phyloP scores from a whole-genome alignment of 2,888 invertebrate species.

The Latrodectus elegans region DNA sequence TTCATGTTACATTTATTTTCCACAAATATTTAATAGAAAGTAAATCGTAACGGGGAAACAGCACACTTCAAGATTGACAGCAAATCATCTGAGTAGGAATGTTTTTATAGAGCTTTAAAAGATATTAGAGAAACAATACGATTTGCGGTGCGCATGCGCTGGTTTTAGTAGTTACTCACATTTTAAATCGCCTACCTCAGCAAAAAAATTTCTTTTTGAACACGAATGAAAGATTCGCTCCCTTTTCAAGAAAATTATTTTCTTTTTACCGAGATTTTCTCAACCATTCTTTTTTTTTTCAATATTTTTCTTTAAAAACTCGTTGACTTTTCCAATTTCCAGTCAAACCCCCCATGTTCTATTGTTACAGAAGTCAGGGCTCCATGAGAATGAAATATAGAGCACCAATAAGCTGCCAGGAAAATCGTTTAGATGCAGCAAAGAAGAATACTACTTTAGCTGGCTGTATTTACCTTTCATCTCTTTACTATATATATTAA shows the following conservation, averaged over 20 bases:
- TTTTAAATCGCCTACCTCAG: slow-evolving; percentile 43
- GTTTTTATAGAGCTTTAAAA: background rate
- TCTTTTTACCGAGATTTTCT: slow-evolving; percentile 39
- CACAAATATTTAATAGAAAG: no score
- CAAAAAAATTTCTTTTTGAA: slow-evolving; percentile 21
- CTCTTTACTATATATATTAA: slow-evolving; percentile 18
- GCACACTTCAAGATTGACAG: background rate
- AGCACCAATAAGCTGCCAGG: slow-evolving; percentile 41
- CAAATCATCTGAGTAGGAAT: background rate
- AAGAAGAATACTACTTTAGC: slow-evolving; percentile 43
- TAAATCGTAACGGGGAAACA: no score
- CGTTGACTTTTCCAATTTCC: slow-evolving; percentile 61
- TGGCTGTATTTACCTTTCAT: slow-evolving; percentile 47
- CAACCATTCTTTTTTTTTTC: slow-evolving; percentile 1
- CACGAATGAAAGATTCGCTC: slow-evolving; percentile 8
- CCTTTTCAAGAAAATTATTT: slow-evolving; percentile 40
- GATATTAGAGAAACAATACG: background rate
- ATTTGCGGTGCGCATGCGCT: slow-evolving; percentile 22
- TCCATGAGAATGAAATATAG: slow-evolving; percentile 50
- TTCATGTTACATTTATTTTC: no score
- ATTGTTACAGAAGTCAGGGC: slow-evolving; percentile 36
- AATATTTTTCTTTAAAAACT: slow-evolving; percentile 34
- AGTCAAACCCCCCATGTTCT: slow-evolving; percentile 56
- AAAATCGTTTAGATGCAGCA: slow-evolving; percentile 53
- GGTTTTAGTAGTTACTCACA: background rate